Evolutionary conservation across 2,888 invertebrate genomes (phyloP).

Genomic region (Furcula furcula): DNA sequence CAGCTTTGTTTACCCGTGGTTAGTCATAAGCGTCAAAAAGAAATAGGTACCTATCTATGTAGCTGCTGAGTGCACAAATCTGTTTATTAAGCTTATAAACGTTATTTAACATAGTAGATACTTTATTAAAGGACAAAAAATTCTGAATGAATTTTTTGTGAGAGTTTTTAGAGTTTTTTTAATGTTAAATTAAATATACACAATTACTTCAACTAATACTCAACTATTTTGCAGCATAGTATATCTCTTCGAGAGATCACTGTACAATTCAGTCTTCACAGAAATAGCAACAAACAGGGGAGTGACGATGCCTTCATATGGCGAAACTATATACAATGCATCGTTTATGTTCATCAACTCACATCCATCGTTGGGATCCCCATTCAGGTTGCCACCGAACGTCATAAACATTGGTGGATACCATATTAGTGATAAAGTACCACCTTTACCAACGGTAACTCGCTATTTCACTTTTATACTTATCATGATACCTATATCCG

Average conservation of each 20-base stretch:
- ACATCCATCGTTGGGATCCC: conserved; percentile 45
- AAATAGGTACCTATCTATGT: no score
- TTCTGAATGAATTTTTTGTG: no score
- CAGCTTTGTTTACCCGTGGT: no score
- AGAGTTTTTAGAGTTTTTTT: no score
- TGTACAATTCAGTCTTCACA: conserved; percentile 38
- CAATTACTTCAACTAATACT: no score
- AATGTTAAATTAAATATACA: no score
- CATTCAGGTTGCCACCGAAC: conserved; percentile 47
- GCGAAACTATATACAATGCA: conserved; percentile 44
- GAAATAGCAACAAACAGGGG: conserved; percentile 46
- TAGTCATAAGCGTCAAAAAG: no score
- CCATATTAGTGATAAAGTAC: conserved; percentile 48
- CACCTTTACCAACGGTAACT: conserved; percentile 53
- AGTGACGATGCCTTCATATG: conserved; percentile 42
- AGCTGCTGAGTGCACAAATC: no score
- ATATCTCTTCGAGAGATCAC: conserved; percentile 34
- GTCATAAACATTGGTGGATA: conserved; percentile 57
- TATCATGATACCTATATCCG: no score
- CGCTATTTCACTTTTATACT: not conserved
- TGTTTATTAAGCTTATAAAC: no score
- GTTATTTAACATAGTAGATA: no score
- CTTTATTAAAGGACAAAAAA: no score
- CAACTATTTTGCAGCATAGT: conserved; percentile 43
- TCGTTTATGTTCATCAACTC: conserved; percentile 49